Conservation (phyloP, 2,888 invertebrate species). For the Ptychoptera albimana region DNA sequence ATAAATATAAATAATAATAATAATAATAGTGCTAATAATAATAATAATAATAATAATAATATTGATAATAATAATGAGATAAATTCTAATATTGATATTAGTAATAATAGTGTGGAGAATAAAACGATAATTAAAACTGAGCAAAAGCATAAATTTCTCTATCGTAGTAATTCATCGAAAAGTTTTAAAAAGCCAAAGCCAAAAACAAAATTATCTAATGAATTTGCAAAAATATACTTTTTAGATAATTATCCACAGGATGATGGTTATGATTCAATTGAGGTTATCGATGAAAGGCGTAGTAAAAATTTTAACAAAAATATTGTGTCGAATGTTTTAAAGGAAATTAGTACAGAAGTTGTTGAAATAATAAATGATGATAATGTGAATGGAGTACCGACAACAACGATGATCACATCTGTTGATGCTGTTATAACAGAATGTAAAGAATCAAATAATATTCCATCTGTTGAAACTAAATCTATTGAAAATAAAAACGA, state of each 20-base stretch:
- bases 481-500: no score
- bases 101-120: slow-evolving; percentile 4
- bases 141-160: slow-evolving; percentile 14
- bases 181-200: slow-evolving; percentile 27
- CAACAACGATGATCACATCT: no score
- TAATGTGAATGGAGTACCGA: not conserved
- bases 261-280: slow-evolving; percentile 26
- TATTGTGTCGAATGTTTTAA: not conserved
- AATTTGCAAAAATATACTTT: slow-evolving; percentile 20
- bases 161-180: slow-evolving; percentile 27
- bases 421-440: no score
- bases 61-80: slow-evolving; percentile 10
- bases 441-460: no score
- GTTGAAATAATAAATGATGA: not conserved
- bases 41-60: not conserved
- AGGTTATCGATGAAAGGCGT: slow-evolving; percentile 28
- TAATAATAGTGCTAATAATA: not conserved
- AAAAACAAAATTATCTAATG: slow-evolving; percentile 18
- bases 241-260: slow-evolving; percentile 12
- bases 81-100: slow-evolving; percentile 4
- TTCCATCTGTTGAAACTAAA: no score
- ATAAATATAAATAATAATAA: no score
- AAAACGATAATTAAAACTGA: slow-evolving; percentile 4
- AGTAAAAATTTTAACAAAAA: slow-evolving; percentile 18
- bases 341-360: not conserved